Conservation (phyloP, 2,113 vertebrate genomes). For the Eira barbara region DNA sequence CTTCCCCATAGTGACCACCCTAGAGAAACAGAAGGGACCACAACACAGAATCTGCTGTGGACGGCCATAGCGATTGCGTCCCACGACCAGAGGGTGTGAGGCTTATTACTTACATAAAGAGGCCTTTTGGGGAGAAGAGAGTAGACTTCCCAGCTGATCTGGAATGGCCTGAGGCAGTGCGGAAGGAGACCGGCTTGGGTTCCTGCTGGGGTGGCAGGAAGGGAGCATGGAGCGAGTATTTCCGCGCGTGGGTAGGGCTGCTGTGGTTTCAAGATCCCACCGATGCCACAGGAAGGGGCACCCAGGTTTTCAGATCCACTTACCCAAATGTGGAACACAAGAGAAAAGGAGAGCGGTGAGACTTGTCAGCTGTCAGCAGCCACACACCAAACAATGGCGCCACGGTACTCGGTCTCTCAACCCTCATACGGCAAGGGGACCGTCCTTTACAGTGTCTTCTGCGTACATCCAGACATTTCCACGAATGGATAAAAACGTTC, state of each 20-base stretch:
- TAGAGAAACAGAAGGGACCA: neutral
- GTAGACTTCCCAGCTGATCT: neutral
- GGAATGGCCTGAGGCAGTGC: neutral
- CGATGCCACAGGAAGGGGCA: accelerated
- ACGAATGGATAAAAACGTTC: no score
- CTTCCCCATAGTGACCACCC: accelerated
- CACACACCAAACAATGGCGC: neutral
- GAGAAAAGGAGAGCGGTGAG: accelerated
- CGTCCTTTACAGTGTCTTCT: accelerated
- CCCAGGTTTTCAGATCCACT: neutral
- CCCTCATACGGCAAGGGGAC: accelerated
- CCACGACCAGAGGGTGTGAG: accelerated
- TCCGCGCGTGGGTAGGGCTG: accelerated
- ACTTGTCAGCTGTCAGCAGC: neutral
- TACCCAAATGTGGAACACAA: neutral
- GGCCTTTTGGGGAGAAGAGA: neutral
- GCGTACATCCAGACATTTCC: accelerated
- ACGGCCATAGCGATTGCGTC: accelerated
- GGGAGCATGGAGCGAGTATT: accelerated
- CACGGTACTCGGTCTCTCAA: accelerated
- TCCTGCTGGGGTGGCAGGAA: accelerated
- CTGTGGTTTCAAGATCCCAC: accelerated
- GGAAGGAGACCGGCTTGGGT: neutral
- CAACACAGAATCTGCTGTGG: accelerated
- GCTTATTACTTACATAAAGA: accelerated